Evolutionary conservation across 2,797 vertebrate species (phyloP).

Genomic region (Philypnodon macrostomus): DNA sequence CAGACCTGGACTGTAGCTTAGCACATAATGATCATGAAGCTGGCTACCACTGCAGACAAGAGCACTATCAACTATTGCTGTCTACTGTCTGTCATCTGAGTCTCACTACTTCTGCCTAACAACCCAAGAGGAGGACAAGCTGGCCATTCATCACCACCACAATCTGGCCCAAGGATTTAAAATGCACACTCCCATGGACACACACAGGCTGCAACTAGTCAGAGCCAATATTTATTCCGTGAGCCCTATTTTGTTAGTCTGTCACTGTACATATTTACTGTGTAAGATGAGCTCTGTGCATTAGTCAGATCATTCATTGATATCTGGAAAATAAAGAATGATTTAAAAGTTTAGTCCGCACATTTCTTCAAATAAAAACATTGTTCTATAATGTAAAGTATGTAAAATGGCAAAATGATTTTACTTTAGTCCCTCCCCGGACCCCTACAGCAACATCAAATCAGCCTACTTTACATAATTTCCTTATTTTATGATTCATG

Average conservation of each 20-base stretch:
- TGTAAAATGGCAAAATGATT: too few relatives aligned
- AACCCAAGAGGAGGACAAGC: slow-evolving; percentile 34
- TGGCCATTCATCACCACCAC: slow-evolving; percentile 46
- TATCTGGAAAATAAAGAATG: background rate
- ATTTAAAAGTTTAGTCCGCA: too few relatives aligned
- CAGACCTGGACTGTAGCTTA: slow-evolving; percentile 15
- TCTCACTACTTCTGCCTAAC: slow-evolving; percentile 39
- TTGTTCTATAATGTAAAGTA: too few relatives aligned
- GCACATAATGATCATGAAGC: slow-evolving; percentile 54
- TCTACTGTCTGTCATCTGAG: slow-evolving; percentile 52
- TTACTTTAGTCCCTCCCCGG: too few relatives aligned
- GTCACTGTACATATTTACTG: background rate
- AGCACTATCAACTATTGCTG: slow-evolving; percentile 46
- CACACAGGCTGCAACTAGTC: background rate
- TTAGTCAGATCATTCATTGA: background rate
- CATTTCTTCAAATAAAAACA: too few relatives aligned
- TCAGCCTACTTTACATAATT: too few relatives aligned
- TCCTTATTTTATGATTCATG: too few relatives aligned
- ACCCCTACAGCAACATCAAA: too few relatives aligned
- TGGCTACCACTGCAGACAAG: slow-evolving; percentile 24
- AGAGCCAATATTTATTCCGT: background rate
- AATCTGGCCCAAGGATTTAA: slow-evolving; percentile 27
- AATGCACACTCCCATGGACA: slow-evolving; percentile 1
- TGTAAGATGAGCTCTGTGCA: background rate
- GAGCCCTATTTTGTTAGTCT: background rate